phyloP scores from a whole-genome alignment of 2,113 vertebrate species.

The Prolemur simus region DNA sequence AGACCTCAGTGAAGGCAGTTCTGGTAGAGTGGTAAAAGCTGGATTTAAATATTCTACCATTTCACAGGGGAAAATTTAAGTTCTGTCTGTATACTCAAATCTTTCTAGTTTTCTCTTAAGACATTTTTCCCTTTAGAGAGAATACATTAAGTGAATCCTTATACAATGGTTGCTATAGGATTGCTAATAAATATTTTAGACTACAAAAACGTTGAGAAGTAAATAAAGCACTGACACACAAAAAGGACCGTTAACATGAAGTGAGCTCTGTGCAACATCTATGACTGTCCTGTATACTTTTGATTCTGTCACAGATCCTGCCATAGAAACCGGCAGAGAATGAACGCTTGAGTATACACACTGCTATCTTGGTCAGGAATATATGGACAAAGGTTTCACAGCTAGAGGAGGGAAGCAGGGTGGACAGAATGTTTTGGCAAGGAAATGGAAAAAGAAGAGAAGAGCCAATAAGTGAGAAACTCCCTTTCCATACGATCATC shows the following conservation, averaged over 20 bases:
- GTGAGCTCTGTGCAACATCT: neutral
- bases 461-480: neutral
- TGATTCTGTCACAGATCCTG: neutral
- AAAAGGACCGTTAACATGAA: neutral
- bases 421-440: neutral
- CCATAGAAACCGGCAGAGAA: neutral
- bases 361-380: neutral
- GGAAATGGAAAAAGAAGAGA: constrained; percentile 27
- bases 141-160: neutral
- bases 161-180: neutral
- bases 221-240: neutral
- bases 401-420: neutral
- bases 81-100: neutral
- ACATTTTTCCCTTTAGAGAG: neutral
- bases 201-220: neutral
- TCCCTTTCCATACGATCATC: constrained; percentile 47
- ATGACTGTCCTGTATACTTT: neutral
- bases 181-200: neutral
- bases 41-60: neutral
- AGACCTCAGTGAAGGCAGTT: neutral
- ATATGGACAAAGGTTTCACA: neutral
- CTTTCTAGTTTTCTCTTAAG: neutral
- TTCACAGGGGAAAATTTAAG: neutral
- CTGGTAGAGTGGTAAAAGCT: neutral
- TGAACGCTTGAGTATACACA: neutral